Evolutionary conservation across 2,888 invertebrate species (phyloP), one percentile per base, ranked within the genome.

Genomic region (Cheilosia pagana): DNA sequence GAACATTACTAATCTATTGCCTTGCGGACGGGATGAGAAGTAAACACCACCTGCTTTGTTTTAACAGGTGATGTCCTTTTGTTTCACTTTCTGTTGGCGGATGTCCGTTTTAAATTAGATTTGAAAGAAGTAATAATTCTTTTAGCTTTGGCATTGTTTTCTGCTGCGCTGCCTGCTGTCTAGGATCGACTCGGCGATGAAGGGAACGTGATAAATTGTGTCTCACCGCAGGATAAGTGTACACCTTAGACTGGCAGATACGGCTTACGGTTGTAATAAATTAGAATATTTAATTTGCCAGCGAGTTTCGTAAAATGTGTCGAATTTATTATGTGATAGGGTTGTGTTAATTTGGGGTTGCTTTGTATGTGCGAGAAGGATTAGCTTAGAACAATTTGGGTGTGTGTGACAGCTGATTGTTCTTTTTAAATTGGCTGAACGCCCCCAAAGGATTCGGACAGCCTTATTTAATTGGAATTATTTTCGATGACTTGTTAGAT

Each of bases 1-100:
- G 16, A 62, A 48, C 63, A 63, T 63, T 43, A 23, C 57, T 48
- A 48, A 57, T 70, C 68, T 70, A 70, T 57, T 70, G 68, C 31
- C 35, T 53, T 8, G 45, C 7, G 12, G 23, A 57, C 23, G 55
- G 55, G 43, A 45, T 21, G 23, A 67, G 21, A 70, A 45, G 45
- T 5, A 35, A n/a, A 31, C 55, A 63, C 35, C 74, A 74, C 63
- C 74, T 74, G 74, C 63, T 74, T 63, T 62, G 52, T 74, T 45
- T 63, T 63, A 74, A 74, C 74, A 74, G 74, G 74, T 74, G 74
- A 74, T 45, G 62, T 74, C 63, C 63, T 74, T 74, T 74, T 23
- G 31, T 43, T 25, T 39, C 45, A 28, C 12, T 43, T 21, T 55
- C 55, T 35, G 63, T 74, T 63, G 45, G 63, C 72, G 74, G 74